Conservation (phyloP, 2,113 vertebrate species). For the Sebastes schlegelii region DNA sequence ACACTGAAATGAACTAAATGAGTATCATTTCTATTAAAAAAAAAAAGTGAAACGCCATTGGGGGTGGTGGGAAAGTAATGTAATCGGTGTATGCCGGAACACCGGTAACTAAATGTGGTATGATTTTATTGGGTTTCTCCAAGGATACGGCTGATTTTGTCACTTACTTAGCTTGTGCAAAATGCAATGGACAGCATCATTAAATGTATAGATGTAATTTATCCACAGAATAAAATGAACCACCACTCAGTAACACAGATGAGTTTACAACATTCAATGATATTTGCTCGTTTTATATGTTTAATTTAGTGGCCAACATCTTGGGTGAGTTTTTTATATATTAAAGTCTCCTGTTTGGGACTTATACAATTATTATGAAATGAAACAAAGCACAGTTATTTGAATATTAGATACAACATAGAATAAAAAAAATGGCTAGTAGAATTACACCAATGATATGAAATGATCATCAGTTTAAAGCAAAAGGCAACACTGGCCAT, state of each 20-base stretch:
- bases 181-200: neutral
- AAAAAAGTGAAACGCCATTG: no score
- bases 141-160: constrained; percentile 21
- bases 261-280: no score
- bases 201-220: neutral
- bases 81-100: no score
- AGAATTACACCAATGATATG: neutral
- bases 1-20: no score
- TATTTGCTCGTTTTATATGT: no score
- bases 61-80: no score
- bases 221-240: no score
- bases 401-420: neutral
- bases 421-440: neutral
- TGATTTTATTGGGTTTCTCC: constrained; percentile 30
- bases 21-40: no score
- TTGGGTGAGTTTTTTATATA: neutral
- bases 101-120: constrained; percentile 7
- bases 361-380: neutral
- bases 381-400: neutral
- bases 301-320: neutral
- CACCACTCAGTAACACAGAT: no score
- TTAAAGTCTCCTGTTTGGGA: constrained; percentile 3
- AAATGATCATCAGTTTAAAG: neutral
- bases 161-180: neutral
- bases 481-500: neutral